phyloP scores from a whole-genome alignment of 2,797 vertebrate genomes.

The Chrosomus eos region DNA sequence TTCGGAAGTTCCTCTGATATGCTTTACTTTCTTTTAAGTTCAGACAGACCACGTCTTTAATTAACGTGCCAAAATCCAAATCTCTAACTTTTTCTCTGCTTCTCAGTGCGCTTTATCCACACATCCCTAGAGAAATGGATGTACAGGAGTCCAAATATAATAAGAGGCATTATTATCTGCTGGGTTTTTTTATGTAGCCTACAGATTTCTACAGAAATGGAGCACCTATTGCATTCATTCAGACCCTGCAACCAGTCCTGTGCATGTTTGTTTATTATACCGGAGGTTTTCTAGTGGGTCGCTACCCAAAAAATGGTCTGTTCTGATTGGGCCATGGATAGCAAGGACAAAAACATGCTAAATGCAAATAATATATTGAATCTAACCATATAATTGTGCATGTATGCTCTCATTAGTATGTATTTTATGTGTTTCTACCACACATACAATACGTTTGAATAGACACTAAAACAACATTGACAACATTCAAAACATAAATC shows the following conservation, averaged over 20 bases:
- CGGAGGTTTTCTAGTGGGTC: background rate
- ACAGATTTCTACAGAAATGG: background rate
- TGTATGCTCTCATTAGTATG: background rate
- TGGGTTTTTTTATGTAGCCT: background rate
- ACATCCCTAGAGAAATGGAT: background rate
- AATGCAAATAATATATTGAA: background rate
- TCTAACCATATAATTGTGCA: background rate
- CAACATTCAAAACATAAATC: no score
- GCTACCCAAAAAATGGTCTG: background rate
- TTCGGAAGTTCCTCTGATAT: background rate
- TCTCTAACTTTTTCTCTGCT: background rate
- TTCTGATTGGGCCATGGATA: background rate
- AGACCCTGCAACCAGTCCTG: background rate
- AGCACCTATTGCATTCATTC: background rate
- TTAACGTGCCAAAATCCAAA: slow-evolving; percentile 1
- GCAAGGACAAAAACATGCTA: background rate
- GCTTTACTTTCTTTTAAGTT: slow-evolving; percentile 27
- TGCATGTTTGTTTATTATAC: background rate
- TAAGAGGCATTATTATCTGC: background rate
- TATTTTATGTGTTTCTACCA: background rate
- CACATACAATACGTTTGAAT: background rate
- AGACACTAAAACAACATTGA: background rate
- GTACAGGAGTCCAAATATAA: background rate
- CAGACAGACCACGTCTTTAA: slow-evolving; percentile 8
- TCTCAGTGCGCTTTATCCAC: background rate